Conservation (phyloP, 2,113 vertebrate genomes). For the Psilopogon haemacephalus region DNA sequence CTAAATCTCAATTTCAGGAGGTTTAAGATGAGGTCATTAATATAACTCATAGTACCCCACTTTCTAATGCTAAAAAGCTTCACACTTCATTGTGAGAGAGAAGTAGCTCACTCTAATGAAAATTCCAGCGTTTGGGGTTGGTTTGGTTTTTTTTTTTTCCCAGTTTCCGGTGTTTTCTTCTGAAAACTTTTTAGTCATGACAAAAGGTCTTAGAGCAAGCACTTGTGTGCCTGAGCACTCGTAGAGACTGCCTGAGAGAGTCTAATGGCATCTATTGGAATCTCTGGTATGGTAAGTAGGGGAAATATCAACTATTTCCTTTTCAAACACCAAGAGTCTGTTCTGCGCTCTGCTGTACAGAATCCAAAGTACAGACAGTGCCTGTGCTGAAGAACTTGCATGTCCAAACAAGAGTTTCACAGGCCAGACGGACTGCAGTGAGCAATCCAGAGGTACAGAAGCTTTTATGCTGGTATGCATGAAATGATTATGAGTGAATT, state of each 20-base stretch:
- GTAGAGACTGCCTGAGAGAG: not conserved
- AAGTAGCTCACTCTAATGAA: not conserved
- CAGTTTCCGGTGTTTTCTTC: not conserved
- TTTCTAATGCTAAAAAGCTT: not conserved
- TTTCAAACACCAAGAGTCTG: constrained; percentile 30
- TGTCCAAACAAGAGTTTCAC: not conserved
- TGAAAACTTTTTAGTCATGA: not conserved
- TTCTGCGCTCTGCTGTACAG: constrained; percentile 4
- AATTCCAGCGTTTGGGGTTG: not conserved
- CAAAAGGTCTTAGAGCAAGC: not conserved
- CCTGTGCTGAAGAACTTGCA: constrained; percentile 5
- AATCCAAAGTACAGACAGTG: constrained; percentile 46
- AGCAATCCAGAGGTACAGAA: not conserved
- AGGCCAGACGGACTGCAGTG: not conserved
- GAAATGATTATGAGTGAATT: not conserved
- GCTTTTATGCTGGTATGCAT: not conserved
- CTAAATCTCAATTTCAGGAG: not conserved
- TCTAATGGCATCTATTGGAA: not conserved
- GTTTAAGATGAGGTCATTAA: not conserved
- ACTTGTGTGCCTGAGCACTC: not conserved
- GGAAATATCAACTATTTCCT: constrained; percentile 32
- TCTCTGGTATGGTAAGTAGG: not conserved
- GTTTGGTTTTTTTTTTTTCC: not conserved
- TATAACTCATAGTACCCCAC: not conserved
- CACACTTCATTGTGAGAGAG: not conserved